Conservation (phyloP, 2,888 invertebrate genomes). For the Malthinus flaveolus region DNA sequence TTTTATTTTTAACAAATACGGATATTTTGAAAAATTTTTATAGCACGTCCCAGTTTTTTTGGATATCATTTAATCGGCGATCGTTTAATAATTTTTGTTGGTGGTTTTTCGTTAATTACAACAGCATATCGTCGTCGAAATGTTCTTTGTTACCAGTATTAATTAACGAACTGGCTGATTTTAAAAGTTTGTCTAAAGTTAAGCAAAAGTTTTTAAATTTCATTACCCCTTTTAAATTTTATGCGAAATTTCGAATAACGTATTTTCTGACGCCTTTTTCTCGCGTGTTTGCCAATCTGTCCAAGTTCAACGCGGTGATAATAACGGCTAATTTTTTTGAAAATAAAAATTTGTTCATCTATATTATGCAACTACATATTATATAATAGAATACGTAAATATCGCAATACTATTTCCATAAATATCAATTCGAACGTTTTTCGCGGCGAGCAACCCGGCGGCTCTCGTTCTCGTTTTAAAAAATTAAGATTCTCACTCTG, state of each 20-base stretch:
- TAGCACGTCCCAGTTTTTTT: conserved; percentile 21
- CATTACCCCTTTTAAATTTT: conserved; percentile 9
- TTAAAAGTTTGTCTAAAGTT: conserved; percentile 20
- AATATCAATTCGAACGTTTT: neutral
- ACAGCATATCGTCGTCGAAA: conserved; percentile 29
- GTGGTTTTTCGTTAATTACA: conserved; percentile 13
- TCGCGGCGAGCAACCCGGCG: neutral
- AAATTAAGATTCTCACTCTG: neutral
- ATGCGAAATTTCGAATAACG: conserved; percentile 43
- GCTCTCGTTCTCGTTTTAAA: neutral
- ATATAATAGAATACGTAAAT: conserved; percentile 9
- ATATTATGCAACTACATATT: conserved; percentile 15
- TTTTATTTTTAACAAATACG: conserved; percentile 14
- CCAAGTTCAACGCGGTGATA: conserved; percentile 46
- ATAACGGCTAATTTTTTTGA: conserved; percentile 47
- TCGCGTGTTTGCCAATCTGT: conserved; percentile 36
- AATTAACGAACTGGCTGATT: conserved; percentile 25
- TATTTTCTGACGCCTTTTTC: conserved; percentile 47
- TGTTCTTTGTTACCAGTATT: conserved; percentile 37
- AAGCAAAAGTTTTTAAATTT: conserved; percentile 10
- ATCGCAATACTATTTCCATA: conserved; percentile 18
- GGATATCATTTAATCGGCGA: conserved; percentile 14
- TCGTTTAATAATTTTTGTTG: conserved; percentile 9
- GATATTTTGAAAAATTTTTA: conserved; percentile 15
- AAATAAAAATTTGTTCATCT: conserved; percentile 32